Percentiles rank a stretch among this genome's conserved stretches.
phyloP scores from a whole-genome alignment of 2,888 invertebrate species.

The Penaeus monodon region DNA sequence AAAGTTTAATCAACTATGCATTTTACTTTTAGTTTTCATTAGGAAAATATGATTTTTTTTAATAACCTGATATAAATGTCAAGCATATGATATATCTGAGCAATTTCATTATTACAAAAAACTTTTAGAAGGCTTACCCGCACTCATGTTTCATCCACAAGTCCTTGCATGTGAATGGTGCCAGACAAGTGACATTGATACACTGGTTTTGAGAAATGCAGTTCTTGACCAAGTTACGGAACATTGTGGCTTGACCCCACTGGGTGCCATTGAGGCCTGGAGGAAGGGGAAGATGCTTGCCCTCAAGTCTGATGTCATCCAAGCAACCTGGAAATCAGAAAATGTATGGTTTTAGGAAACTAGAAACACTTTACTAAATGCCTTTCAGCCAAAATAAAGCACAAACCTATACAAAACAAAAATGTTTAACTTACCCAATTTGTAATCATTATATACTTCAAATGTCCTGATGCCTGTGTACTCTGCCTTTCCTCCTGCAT shows the following conservation, averaged over 20 bases:
- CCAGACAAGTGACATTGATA: constrained; percentile 91
- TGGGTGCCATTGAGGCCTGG: constrained; percentile 95
- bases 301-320: constrained; percentile 89
- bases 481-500: constrained; percentile 95
- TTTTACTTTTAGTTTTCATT: too few species aligned
- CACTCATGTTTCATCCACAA: constrained; percentile 99
- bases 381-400: not conserved
- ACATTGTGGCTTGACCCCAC: constrained; percentile 96
- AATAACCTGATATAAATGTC: too few species aligned
- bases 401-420: not conserved
- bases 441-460: constrained; percentile 92
- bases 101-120: constrained; percentile 46
- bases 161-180: constrained; percentile 94
- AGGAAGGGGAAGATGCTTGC: constrained; percentile 92
- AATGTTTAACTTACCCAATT: constrained; percentile 53
- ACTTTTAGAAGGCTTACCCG: constrained; percentile 81
- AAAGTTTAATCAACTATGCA: not conserved
- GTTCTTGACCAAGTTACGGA: constrained; percentile 88
- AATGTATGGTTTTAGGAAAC: not conserved
- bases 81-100: too few species aligned
- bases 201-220: constrained; percentile 97
- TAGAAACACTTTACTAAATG: not conserved
- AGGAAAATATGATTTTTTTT: too few species aligned
- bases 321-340: constrained; percentile 77
- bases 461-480: constrained; percentile 94